Base-by-base conservation (phyloP, 2,113 vertebrate genomes). In the Notechis scutatus region DNA sequence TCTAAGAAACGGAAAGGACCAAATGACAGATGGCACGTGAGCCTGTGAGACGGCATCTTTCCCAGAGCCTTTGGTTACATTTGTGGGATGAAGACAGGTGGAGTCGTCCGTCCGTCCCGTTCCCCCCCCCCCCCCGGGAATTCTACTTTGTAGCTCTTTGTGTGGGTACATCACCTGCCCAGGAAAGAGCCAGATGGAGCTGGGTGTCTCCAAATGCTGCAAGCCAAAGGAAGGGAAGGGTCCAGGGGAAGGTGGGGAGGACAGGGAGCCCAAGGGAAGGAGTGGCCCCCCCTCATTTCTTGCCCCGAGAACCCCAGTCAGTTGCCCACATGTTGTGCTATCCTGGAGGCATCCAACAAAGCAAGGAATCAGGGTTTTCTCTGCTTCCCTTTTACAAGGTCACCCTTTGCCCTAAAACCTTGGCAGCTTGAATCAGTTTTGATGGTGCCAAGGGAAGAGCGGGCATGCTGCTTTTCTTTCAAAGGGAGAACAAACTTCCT, bases 1-100 rank as follows among this genome's bases (percentile, higher is more conserved):
- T 0, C 56, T 0, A 21, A 87, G 50, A 42, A 56, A 6, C 3
- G 26, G 18, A 6, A 52, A 39, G 42, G 21, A 42, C 18, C 52
- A 18, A 34, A 54, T 34, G 45, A 15, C 50, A 26, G 69, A 24
- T 55, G 9, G 39, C 12, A 12, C 8, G 0, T 42, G 52, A 91
- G 69, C 12, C n/a, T 54, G 47, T 24, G 64, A 15, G 64, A 5
- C 5, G 24, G 50, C 29, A 55, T 12, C 20, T 90, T 90, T 26
- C 12, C n/a, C 45, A 85, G 39, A 20, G n/a, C 50, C 29, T 12
- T 14, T 26, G 54, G 4, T 10, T 26, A 4, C 20, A 24, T 20
- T 39, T 45, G 14, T 15, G 24, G 2, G 34, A 26, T 56, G 90
- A 56, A 56, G 52, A 39, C 21, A 56, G 69, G 15, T 26, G 12